Conservation (phyloP, 2,113 vertebrate species). For the Perca flavescens region DNA sequence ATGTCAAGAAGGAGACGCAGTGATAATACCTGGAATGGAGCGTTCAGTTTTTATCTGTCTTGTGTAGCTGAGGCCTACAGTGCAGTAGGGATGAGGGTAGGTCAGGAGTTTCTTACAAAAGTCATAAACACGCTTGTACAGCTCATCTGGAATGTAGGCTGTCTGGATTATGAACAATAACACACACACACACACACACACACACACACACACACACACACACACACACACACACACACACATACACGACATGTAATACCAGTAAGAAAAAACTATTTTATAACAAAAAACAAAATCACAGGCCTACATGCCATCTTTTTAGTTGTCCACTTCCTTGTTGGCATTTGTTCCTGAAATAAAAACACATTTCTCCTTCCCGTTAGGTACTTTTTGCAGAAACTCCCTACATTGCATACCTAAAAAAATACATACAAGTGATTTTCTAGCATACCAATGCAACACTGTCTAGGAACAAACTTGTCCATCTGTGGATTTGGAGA, state of each 20-base stretch:
- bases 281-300: background rate
- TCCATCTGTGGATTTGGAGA: no score
- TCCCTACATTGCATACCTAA: background rate
- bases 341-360: conserved; percentile 1
- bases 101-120: conserved; percentile 91
- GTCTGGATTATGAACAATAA: conserved; percentile 81
- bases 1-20: background rate
- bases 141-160: conserved; percentile 88
- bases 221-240: no score
- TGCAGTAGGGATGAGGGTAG: conserved; percentile 92
- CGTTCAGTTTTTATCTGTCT: conserved; percentile 87
- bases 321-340: conserved; percentile 24
- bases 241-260: background rate
- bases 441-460: background rate
- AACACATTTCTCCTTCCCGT: background rate
- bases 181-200: conserved; percentile 3
- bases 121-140: conserved; percentile 89
- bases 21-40: conserved; percentile 83
- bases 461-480: background rate
- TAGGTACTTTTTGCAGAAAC: background rate
- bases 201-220: no score
- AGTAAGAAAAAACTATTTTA: background rate
- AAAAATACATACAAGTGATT: background rate
- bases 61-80: conserved; percentile 89
- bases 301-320: no score